Conservation (phyloP, 1,140 invertebrate species). For the Chymomyza costata region DNA sequence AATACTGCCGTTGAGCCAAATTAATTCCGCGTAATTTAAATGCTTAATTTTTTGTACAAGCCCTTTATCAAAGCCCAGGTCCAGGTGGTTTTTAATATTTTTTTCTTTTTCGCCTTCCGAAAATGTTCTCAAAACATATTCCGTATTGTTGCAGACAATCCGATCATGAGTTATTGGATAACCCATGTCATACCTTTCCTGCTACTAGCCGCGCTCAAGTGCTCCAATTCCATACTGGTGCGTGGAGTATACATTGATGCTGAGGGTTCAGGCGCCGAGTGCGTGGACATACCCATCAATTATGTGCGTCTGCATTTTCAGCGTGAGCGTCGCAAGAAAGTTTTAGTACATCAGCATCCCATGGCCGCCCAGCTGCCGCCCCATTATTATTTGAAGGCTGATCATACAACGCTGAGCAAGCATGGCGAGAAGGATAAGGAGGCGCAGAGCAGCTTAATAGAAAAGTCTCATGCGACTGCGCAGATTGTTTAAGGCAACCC, state of each 20-base stretch:
- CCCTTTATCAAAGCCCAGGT: no score
- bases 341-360: neutral
- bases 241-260: constrained; percentile 90
- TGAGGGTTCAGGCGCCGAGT: constrained; percentile 86
- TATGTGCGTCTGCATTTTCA: constrained; percentile 87
- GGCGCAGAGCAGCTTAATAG: constrained; percentile 60
- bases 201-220: constrained; percentile 87
- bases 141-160: no score
- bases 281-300: constrained; percentile 87
- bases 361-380: constrained; percentile 30
- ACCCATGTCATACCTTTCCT: constrained; percentile 84
- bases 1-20: no score
- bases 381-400: constrained; percentile 51
- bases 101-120: no score
- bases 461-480: constrained; percentile 38
- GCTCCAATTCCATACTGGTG: constrained; percentile 88
- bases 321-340: constrained; percentile 79
- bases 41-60: neutral
- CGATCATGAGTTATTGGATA: constrained; percentile 85
- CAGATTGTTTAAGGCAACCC: constrained; percentile 47
- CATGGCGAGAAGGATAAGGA: constrained; percentile 57
- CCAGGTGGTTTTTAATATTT: no score
- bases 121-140: no score
- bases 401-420: constrained; percentile 27
- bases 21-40: no score